Evolutionary conservation across 2,113 vertebrate genomes (phyloP).

Genomic region (Tragulus kanchil): DNA sequence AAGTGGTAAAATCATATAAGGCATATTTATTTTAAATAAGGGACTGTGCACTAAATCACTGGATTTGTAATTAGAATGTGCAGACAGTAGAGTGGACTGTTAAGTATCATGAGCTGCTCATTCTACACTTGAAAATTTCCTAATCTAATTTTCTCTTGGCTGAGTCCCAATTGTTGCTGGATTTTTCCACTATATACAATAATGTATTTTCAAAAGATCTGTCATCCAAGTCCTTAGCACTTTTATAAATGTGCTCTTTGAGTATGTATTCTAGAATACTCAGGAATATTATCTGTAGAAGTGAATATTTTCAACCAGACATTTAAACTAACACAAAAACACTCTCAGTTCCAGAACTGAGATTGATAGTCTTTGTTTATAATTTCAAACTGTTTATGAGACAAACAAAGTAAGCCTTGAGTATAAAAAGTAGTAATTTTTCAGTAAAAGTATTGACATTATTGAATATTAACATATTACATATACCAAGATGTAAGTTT

Average conservation of each 20-base stretch:
- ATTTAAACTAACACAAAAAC: not conserved
- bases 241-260: constrained; percentile 35
- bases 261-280: not conserved
- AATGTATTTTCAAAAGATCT: constrained; percentile 51
- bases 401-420: not conserved
- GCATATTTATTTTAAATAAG: constrained; percentile 51
- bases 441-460: not conserved
- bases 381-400: constrained; percentile 26
- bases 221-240: not conserved
- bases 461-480: not conserved
- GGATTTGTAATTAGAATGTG: constrained; percentile 57
- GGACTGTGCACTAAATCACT: constrained; percentile 38
- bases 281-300: not conserved
- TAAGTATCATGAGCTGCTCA: constrained; percentile 35
- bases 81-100: not conserved
- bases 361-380: not conserved
- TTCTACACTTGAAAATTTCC: constrained; percentile 51
- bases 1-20: constrained; percentile 31
- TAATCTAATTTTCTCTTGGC: constrained; percentile 68
- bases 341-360: not conserved
- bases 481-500: not conserved
- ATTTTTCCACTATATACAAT: constrained; percentile 11
- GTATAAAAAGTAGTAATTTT: not conserved
- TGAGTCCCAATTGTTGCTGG: constrained; percentile 4
- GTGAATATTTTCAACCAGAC: not conserved